Conservation (phyloP, 2,888 invertebrate species). For the Amphipoea oculea region DNA sequence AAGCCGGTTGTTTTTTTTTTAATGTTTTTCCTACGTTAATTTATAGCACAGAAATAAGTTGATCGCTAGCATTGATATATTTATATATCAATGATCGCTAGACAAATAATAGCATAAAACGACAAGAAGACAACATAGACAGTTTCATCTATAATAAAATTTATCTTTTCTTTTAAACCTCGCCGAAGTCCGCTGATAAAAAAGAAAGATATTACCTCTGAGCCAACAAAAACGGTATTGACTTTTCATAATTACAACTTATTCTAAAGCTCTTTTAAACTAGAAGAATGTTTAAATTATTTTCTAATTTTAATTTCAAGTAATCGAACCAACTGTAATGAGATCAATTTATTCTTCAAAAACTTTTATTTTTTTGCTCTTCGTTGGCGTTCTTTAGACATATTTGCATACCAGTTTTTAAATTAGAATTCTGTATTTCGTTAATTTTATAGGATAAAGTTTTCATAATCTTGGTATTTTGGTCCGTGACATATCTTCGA, state of each 20-base stretch:
- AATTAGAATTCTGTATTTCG: slow-evolving; percentile 41
- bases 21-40: neutral
- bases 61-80: too few species aligned
- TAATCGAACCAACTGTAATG: slow-evolving; percentile 54
- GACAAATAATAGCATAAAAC: neutral
- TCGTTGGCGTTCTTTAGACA: slow-evolving; percentile 28
- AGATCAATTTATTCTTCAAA: slow-evolving; percentile 50
- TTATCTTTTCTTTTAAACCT: slow-evolving; percentile 25
- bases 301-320: slow-evolving; percentile 55
- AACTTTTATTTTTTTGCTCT: slow-evolving; percentile 44
- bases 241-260: slow-evolving; percentile 50
- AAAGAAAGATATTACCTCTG: slow-evolving; percentile 54
- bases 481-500: neutral
- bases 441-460: slow-evolving; percentile 28
- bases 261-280: slow-evolving; percentile 35
- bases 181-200: slow-evolving; percentile 29
- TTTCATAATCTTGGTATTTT: slow-evolving; percentile 8
- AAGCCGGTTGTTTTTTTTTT: neutral
- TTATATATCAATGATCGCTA: too few species aligned
- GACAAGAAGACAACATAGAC: neutral
- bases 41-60: neutral
- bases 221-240: slow-evolving; percentile 53
- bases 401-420: slow-evolving; percentile 44
- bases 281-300: slow-evolving; percentile 50
- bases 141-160: slow-evolving; percentile 17